Conservation (phyloP, 2,797 vertebrate species). For the Sebastes paucispinis region DNA sequence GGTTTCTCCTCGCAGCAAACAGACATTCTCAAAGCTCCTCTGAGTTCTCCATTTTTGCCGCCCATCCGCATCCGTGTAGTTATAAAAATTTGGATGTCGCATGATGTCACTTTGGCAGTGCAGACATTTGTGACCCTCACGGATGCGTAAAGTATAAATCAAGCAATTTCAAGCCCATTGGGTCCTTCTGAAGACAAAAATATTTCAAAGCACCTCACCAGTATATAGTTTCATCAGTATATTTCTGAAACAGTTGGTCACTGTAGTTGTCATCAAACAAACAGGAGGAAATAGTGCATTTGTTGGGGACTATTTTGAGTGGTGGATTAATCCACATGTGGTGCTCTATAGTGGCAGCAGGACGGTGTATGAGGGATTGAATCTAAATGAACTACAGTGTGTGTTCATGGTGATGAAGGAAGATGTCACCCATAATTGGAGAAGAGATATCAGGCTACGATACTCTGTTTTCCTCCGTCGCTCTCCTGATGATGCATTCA, state of each 20-base stretch:
- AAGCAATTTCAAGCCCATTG: not conserved
- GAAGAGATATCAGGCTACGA: not conserved
- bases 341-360: not conserved
- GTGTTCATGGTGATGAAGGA: not conserved
- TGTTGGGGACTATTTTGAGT: not conserved
- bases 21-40: too few relatives aligned
- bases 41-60: too few relatives aligned
- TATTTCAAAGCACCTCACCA: not conserved
- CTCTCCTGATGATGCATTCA: not conserved
- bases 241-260: not conserved
- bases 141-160: too few relatives aligned
- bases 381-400: not conserved
- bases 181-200: not conserved
- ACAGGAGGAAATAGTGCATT: not conserved
- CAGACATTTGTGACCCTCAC: too few relatives aligned
- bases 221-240: not conserved
- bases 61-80: too few relatives aligned
- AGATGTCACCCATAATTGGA: not conserved
- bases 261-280: not conserved
- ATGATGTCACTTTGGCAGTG: too few relatives aligned
- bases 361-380: not conserved
- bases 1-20: too few relatives aligned
- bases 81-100: too few relatives aligned
- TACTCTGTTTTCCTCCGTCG: not conserved
- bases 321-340: not conserved